Evolutionary conservation across 2,888 invertebrate genomes (phyloP), one percentile per base, ranked within the genome.

Genomic region (Phanerotoma sp.): DNA sequence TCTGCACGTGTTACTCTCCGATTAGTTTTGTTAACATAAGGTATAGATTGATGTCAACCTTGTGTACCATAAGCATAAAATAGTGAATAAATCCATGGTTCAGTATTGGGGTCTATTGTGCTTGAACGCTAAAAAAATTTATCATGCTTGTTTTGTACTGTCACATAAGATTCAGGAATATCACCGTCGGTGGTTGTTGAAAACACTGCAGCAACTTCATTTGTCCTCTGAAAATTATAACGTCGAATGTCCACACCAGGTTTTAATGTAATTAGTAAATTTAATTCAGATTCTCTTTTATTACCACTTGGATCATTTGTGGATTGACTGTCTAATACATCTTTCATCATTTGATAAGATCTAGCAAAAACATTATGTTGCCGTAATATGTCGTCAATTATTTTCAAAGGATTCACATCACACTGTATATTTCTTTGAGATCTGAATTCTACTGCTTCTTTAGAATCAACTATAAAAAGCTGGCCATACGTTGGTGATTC

Each of bases 151-250:
- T 58, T 58, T 28, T 28, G 18, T 15, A 61, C 49, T 9, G 54
- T 56, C 33, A 63, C 58, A 48, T 56, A 63, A 10, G 56, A 51
- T 54, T 60, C 54, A 11, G 62, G 60, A 37, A 62, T 62, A 30
- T 62, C 57, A 4, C 60, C 56, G 47, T 61, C 56, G 33, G 58
- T 59, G 4, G 51, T 54, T 9, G 59, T 62, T 5, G 59, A 56
- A 57, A 60, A 61, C 16, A 48, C 16, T 15, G 15, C 59, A 15
- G 58, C 57, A 18, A 57, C 53, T 57, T 41, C 45, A 25, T 25
- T 25, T 25, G 5, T 7, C 7, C 25, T 25, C 7, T 25, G 25
- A 25, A 25, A 7, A 33, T 59, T 57, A 47, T 52, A 61, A 42
- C 58, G 33, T 5, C 51, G 42, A 15, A 38, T 54, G 41, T 61